These are phyloP conservation scores for Tipula confusa DNA, from an alignment of 2,888 invertebrate genomes.

Conservation along the genomic window DNA sequence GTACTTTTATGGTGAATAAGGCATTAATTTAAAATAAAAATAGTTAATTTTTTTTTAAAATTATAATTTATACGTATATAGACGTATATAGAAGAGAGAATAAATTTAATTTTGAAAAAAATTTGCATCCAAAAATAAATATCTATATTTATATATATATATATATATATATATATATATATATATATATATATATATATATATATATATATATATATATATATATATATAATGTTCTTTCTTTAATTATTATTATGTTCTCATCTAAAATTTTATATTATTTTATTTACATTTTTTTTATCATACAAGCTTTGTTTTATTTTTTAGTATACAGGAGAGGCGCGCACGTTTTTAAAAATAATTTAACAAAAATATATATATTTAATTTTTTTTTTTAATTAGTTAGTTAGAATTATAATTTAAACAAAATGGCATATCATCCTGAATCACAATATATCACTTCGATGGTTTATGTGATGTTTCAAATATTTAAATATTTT, in stretches of 20 bases:
- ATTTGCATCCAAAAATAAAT: conserved; percentile 28
- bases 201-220: no score
- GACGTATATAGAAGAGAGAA: neutral
- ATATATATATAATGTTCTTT: no score
- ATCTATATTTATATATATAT: no score
- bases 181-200: no score
- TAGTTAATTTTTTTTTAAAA: neutral
- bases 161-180: no score
- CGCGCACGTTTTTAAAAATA: neutral
- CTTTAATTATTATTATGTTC: neutral
- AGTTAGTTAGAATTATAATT: no score
- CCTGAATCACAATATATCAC: neutral
- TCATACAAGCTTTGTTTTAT: conserved; percentile 15
- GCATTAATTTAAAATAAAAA: neutral
- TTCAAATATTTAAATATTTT: neutral
- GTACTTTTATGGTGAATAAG: conserved; percentile 29
- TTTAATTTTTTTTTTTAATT: neutral
- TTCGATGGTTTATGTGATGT: neutral
- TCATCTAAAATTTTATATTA: neutral
- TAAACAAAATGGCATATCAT: neutral
- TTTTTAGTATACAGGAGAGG: neutral
- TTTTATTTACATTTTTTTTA: conserved; percentile 21
- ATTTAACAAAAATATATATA: conserved; percentile 25
- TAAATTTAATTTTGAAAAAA: neutral
- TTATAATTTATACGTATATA: neutral